These are phyloP conservation scores for Monopterus albus DNA, from an alignment of 2,113 vertebrate genomes.

Conservation along the genomic window DNA sequence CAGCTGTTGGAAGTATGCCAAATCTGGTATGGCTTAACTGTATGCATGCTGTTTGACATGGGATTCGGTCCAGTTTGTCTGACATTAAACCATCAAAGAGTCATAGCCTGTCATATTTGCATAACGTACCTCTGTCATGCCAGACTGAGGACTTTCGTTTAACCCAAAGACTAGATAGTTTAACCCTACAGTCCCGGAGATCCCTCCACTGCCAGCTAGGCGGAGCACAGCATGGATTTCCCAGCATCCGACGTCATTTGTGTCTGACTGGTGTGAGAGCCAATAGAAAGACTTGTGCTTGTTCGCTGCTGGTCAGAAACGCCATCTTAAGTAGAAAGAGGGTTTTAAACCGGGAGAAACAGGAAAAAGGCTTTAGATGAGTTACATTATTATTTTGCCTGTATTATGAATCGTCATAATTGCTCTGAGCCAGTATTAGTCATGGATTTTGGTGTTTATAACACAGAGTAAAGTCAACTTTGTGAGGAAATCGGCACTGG, in stretches of 20 bases:
- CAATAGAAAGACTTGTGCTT: conserved; percentile 53
- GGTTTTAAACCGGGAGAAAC: conserved; percentile 69
- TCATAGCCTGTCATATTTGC: neutral
- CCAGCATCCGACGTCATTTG: conserved; percentile 60
- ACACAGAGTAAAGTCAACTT: conserved; percentile 12
- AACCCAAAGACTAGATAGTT: no score
- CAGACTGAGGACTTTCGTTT: neutral
- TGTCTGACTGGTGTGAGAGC: conserved; percentile 15
- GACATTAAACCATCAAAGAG: neutral
- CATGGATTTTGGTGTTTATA: conserved; percentile 19
- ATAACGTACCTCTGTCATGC: neutral
- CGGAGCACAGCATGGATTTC: conserved; percentile 48
- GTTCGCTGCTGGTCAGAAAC: conserved; percentile 40
- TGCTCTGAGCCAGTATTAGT: neutral
- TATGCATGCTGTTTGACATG: neutral
- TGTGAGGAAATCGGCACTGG: conserved; percentile 19
- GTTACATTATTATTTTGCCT: neutral
- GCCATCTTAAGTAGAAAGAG: conserved; percentile 80
- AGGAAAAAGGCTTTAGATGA: conserved; percentile 17
- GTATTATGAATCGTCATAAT: neutral
- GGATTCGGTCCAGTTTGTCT: neutral
- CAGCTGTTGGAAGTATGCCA: neutral
- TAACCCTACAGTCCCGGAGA: neutral
- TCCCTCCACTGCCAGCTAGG: conserved; percentile 3
- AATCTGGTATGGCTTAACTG: neutral